Evolutionary conservation across 2,888 invertebrate genomes (phyloP), one percentile per base, ranked within the genome.

Genomic region (Drosophila vallismaia): DNA sequence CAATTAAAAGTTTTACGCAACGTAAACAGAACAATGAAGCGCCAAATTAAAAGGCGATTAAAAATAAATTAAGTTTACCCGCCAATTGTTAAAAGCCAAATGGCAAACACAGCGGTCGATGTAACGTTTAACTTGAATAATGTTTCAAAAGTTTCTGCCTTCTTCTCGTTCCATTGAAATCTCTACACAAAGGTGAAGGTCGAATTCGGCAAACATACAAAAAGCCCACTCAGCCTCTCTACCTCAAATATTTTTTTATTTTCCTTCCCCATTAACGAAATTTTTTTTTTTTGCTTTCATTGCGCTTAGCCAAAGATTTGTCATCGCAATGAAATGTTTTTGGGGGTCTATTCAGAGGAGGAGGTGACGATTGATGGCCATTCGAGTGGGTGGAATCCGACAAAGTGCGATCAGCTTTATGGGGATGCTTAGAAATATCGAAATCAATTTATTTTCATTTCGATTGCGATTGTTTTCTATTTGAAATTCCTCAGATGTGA

Each of bases 11-110:
- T 78, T 76, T 74, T 75, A 71, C 77, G 85, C 74, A 64, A 70
- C 46, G 67, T 67, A 85, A 87, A 82, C 85, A 84, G 54, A 54
- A 59, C 66, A 57, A 74, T 54, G 71, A 68, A 31, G 64, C 80
- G 62, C 66, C 75, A 75, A 86, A 86, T 84, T 86, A 81, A 84
- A 84, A 78, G 87, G 74, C 79, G 83, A 87, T 84, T 84, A 86
- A 84, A 83, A 86, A 86, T 85, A 87, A 84, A 84, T 84, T 83
- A 85, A 78, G 79, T 83, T 83, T 86, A 71, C 75, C 24, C 45
- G 64, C 71, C 79, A 70, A 71, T 84, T 82, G 77, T 63, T 73
- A 59, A 51, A 73, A 73, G 72, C 76, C 78, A 79, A 76, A 62
- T 62, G 60, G 59, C 68, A 76, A 76, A 64, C 72, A 69, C 52